Evolutionary conservation across 2,888 invertebrate genomes (phyloP), one percentile per base, ranked within the genome.

Genomic region (Zaprionus lineosus): DNA sequence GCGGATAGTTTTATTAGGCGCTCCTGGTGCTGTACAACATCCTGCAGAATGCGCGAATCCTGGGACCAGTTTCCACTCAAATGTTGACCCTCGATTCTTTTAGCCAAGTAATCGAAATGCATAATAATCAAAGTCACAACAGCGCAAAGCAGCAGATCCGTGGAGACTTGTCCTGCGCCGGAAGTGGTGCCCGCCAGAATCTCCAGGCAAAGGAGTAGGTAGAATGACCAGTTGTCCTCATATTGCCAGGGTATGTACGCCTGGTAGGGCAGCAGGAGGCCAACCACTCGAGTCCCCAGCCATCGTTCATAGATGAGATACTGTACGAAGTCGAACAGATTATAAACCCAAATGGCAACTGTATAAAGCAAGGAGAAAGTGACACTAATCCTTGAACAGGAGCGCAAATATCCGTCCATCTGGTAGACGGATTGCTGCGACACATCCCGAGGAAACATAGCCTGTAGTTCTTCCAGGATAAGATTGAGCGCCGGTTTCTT

Each of bases 311-410:
- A 79, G 4, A 87, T 36, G 0, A 67, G 8, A 39, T 82, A 88
- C 24, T 87, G 72, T 36, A 79, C 26, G 2, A 78, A 59, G 3
- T 73, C 53, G 9, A 74, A 84, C 0, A 89, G 56, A 65, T 89
- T 89, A 26, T 88, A 90, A 0, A 84, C 85, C 81, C 86, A 88
- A 18, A 89, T 87, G 0, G 89, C 74, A n/a, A 84, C 37, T 26
- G 86, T 73, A 31, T 88, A 90, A 1, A 89, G 65, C 12, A 72
- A 21, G 0, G 85, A 51, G 26, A 88, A 89, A 15, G 67, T 69
- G 0, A 76, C 8, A 7, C 81, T 77, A 0, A 86, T 59, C 1
- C 75, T 52, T 0, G 57, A 61, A 7, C 74, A 74, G 7, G 74
- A 57, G 0, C 56, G 37, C n/a, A 84, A 46, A 46, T 84, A 78